Conservation (phyloP, 2,797 vertebrate species). For the Odontamblyopus lacepedii region DNA sequence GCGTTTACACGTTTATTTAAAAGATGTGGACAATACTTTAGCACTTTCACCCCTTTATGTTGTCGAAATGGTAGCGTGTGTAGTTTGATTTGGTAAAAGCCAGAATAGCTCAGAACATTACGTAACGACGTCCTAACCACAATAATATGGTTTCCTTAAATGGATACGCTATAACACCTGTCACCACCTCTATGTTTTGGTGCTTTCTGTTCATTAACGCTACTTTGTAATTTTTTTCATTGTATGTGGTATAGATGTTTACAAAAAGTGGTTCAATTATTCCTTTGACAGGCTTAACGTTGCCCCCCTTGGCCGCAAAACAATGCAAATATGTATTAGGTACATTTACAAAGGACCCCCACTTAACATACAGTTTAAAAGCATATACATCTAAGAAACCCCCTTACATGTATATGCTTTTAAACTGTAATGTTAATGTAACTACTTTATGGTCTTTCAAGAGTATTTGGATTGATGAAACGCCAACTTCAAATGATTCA, state of each 20-base stretch:
- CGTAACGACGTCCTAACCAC: slow-evolving; percentile 61
- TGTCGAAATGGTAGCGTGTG: slow-evolving; percentile 28
- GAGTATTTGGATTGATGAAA: too few relatives aligned
- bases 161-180: slow-evolving; percentile 40
- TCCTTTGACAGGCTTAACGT: not conserved
- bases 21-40: not conserved
- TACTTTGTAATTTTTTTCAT: not conserved
- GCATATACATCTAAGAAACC: too few relatives aligned
- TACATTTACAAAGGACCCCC: not conserved
- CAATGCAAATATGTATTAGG: not conserved
- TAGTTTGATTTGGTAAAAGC: slow-evolving; percentile 49
- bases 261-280: not conserved
- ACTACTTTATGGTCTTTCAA: too few relatives aligned
- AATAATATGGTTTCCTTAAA: slow-evolving; percentile 56
- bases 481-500: too few relatives aligned
- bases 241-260: not conserved
- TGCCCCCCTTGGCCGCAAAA: not conserved
- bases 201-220: slow-evolving; percentile 1
- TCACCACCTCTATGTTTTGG: not conserved
- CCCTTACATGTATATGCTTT: too few relatives aligned
- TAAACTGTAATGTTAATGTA: too few relatives aligned
- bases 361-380: not conserved
- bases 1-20: fast-evolving
- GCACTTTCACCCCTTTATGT: slow-evolving; percentile 16
- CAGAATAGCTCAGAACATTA: slow-evolving; percentile 64